phyloP scores from a whole-genome alignment of 2,888 invertebrate genomes.

The Erebia epiphron region DNA sequence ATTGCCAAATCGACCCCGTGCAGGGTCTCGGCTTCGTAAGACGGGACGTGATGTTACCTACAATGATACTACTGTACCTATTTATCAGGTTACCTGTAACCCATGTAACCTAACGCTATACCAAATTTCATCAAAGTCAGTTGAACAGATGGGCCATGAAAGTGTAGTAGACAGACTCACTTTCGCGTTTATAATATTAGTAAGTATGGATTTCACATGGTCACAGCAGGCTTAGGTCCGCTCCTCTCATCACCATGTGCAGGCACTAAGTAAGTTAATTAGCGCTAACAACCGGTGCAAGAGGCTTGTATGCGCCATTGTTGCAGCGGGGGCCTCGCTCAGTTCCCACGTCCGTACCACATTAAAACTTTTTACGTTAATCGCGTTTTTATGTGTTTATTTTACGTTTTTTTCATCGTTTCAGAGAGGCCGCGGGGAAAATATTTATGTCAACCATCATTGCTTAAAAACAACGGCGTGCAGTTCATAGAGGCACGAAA shows the following conservation, averaged over 20 bases:
- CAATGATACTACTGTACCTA: too few species aligned
- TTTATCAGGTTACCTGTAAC: too few species aligned
- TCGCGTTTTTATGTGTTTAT: slow-evolving; percentile 34
- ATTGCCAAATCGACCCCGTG: too few species aligned
- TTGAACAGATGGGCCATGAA: too few species aligned
- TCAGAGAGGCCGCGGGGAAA: slow-evolving; percentile 26
- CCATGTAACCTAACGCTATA: too few species aligned
- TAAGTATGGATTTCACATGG: neutral
- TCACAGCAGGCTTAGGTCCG: slow-evolving; percentile 21
- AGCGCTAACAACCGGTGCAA: slow-evolving; percentile 59
- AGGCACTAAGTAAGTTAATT: slow-evolving; percentile 55
- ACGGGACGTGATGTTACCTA: too few species aligned
- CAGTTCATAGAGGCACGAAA: too few species aligned
- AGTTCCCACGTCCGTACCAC: slow-evolving; percentile 61
- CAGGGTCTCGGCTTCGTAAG: too few species aligned
- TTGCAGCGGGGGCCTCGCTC: slow-evolving; percentile 43
- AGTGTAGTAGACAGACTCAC: too few species aligned
- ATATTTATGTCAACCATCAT: neutral
- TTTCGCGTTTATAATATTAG: too few species aligned
- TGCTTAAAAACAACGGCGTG: neutral
- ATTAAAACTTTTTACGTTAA: slow-evolving; percentile 42
- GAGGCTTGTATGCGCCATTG: slow-evolving; percentile 60
- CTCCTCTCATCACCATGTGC: slow-evolving; percentile 23
- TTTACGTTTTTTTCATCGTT: slow-evolving; percentile 23
- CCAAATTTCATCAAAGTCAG: too few species aligned